A percentile compares a stretch with the other conserved stretches of the same genome.
These are phyloP conservation scores for Ginglymostoma cirratum DNA, from an alignment of 2,113 vertebrate genomes.

Conservation along the genomic window DNA sequence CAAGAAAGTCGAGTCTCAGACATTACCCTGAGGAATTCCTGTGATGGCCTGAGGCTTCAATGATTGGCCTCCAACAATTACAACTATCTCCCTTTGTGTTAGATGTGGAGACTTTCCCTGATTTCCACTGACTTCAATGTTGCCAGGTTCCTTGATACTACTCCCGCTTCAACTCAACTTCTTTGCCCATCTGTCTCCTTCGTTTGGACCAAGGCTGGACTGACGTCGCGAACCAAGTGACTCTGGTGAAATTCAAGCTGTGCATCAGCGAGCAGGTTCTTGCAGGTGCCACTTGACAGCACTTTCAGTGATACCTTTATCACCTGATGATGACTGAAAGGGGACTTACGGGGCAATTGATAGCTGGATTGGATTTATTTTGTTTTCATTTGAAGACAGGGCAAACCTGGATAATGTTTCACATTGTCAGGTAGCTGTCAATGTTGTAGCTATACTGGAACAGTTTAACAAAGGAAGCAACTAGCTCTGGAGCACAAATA, in stretches of 20 bases:
- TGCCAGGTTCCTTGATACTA: background rate
- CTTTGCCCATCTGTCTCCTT: background rate
- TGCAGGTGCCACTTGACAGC: too few species aligned
- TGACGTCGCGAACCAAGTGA: background rate
- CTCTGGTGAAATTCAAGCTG: background rate
- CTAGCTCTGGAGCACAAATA: too few species aligned
- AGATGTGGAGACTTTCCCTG: too few species aligned
- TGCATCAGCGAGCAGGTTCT: too few species aligned
- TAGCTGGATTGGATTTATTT: background rate
- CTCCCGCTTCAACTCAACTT: background rate
- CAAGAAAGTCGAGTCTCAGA: background rate
- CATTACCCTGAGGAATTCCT: background rate
- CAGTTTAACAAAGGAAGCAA: too few species aligned
- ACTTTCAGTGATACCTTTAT: background rate
- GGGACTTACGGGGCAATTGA: background rate
- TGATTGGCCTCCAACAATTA: background rate
- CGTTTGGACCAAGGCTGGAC: background rate
- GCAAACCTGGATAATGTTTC: too few species aligned
- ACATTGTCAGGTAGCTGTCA: too few species aligned
- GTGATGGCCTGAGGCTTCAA: background rate
- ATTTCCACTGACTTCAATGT: background rate
- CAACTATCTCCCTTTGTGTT: background rate
- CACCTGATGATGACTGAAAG: background rate
- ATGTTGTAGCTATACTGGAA: too few species aligned
- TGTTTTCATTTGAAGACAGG: too few species aligned